These are phyloP conservation scores for Alligator sinensis DNA, from an alignment of 2,113 vertebrate genomes.

Conservation along the genomic window DNA sequence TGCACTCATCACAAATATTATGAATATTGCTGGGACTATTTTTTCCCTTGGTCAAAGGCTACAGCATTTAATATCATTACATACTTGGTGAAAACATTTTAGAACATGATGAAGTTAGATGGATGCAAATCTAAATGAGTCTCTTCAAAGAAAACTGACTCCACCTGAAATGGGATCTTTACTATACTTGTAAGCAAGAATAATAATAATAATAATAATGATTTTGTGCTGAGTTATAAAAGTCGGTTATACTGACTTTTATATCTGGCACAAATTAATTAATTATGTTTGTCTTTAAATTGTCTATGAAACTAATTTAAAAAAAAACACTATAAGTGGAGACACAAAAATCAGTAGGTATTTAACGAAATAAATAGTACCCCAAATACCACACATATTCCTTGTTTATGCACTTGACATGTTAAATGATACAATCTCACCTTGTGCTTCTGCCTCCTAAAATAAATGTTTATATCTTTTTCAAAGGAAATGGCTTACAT, in stretches of 20 bases:
- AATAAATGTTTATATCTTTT: slow-evolving; percentile 41
- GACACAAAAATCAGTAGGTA: neutral
- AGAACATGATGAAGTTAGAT: neutral
- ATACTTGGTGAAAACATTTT: neutral
- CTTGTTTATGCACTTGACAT: neutral
- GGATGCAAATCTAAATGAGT: neutral
- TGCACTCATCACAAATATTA: fast-evolving
- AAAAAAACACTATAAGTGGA: neutral
- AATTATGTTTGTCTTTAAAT: neutral
- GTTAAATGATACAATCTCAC: neutral
- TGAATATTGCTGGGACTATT: neutral
- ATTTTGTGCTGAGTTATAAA: neutral
- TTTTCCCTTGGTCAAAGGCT: neutral
- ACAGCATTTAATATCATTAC: neutral
- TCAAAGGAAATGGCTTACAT: slow-evolving; percentile 26
- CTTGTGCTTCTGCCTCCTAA: neutral
- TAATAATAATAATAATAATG: neutral
- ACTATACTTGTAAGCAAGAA: neutral
- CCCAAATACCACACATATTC: fast-evolving
- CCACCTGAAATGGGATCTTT: neutral
- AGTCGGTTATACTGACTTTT: neutral
- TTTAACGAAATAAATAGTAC: neutral
- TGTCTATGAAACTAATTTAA: fast-evolving
- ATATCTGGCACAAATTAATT: neutral
- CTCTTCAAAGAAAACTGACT: neutral